Evolutionary conservation across 2,113 vertebrate species (phyloP).

Genomic region (Nothobranchius kuhntae): DNA sequence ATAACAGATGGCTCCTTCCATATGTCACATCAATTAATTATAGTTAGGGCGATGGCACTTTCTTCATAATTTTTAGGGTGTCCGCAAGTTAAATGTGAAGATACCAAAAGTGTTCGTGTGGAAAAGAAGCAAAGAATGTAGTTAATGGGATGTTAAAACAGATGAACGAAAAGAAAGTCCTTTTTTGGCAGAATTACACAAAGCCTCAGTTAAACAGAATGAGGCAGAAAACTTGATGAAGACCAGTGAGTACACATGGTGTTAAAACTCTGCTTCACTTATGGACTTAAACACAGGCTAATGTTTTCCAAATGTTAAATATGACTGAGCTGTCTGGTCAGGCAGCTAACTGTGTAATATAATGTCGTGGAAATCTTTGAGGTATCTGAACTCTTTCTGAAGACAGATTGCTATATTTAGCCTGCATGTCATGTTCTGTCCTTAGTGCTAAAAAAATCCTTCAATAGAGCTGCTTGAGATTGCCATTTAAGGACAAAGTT

Average conservation of each 20-base stretch:
- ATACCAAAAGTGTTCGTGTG: not conserved
- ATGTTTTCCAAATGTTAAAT: conserved; percentile 3
- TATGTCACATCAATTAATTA: conserved; percentile 18
- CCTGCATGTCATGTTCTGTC: not conserved
- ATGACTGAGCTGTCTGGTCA: conserved; percentile 6
- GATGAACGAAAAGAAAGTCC: conserved; percentile 32
- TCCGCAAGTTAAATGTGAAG: not conserved
- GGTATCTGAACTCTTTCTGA: conserved; percentile 33
- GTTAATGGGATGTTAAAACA: conserved; percentile 45
- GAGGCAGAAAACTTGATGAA: conserved; percentile 32
- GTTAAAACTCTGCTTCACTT: not conserved
- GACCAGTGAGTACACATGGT: not conserved
- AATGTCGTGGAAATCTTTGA: conserved; percentile 28
- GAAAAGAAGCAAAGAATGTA: conserved; percentile 34
- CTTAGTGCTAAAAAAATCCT: conserved; percentile 15
- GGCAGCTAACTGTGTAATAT: conserved; percentile 7
- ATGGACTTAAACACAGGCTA: not conserved
- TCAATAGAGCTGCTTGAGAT: conserved; percentile 3
- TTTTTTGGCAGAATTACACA: conserved; percentile 37
- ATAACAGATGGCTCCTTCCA: not conserved
- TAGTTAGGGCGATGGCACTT: conserved; percentile 11
- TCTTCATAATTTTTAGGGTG: conserved; percentile 33
- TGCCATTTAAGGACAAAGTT: conserved; percentile 6
- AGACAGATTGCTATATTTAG: conserved; percentile 46
- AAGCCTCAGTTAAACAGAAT: conserved; percentile 37